These are phyloP conservation scores for Aix galericulata DNA, from an alignment of 2,113 vertebrate species.

Conservation along the genomic window DNA sequence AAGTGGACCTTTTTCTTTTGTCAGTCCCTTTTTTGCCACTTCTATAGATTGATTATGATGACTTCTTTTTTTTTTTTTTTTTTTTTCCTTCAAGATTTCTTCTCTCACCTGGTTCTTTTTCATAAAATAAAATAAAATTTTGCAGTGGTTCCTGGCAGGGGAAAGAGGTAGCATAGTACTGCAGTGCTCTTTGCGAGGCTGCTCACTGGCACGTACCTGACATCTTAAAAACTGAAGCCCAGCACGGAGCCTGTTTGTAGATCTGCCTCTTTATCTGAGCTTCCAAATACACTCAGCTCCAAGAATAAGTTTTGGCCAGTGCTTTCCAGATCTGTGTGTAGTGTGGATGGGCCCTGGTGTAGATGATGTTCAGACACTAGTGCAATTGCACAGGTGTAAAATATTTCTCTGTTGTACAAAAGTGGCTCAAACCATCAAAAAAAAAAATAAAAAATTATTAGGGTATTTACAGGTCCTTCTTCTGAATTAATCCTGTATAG, in stretches of 20 bases:
- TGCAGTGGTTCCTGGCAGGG: not conserved
- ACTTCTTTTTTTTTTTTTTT: not conserved
- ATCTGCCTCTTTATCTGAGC: not conserved
- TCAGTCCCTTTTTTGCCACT: not conserved
- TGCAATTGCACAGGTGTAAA: not conserved
- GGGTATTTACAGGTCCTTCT: not conserved
- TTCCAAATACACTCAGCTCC: not conserved
- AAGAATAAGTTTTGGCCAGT: not conserved
- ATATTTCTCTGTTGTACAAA: not conserved
- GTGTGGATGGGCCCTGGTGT: fast-evolving
- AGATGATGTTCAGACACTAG: not conserved
- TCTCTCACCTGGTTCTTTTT: not conserved
- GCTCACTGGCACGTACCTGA: not conserved
- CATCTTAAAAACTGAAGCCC: not conserved
- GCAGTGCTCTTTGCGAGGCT: not conserved
- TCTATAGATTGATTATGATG: not conserved
- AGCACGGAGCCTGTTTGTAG: not conserved
- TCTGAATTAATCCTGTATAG: not conserved
- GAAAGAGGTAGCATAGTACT: not conserved
- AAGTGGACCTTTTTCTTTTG: not conserved
- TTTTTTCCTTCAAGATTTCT: not conserved
- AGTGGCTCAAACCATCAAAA: not conserved
- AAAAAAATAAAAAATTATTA: not conserved
- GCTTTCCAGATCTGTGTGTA: not conserved
- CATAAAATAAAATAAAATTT: not conserved